phyloP scores from a whole-genome alignment of 2,888 invertebrate species.

The Leptura quadrifasciata region DNA sequence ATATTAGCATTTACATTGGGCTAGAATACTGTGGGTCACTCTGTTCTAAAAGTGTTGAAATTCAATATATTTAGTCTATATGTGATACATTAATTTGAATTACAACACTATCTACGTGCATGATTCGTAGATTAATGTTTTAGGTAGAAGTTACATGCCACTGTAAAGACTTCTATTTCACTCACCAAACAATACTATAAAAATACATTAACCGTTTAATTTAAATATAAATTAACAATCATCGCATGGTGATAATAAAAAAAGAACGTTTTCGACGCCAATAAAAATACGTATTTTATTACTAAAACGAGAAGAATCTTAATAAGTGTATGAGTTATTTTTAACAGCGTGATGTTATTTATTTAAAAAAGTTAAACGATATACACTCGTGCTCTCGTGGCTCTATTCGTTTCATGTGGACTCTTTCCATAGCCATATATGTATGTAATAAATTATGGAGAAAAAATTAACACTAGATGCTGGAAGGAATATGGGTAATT shows the following conservation, averaged over 20 bases:
- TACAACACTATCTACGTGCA: constrained; percentile 2
- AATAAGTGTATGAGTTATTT: constrained; percentile 55
- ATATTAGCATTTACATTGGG: too few species aligned
- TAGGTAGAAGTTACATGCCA: constrained; percentile 8
- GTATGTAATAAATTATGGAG: constrained; percentile 3
- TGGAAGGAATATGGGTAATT: background rate
- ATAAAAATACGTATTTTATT: constrained; percentile 55
- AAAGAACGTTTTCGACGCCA: constrained; percentile 52
- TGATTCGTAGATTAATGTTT: constrained; percentile 14
- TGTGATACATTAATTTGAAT: background rate
- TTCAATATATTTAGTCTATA: background rate
- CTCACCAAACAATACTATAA: constrained; percentile 33
- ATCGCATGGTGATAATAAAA: constrained; percentile 55
- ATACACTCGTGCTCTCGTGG: constrained; percentile 14
- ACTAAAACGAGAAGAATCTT: constrained; percentile 56
- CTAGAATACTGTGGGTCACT: too few species aligned
- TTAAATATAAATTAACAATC: constrained; percentile 58
- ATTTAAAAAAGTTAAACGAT: constrained; percentile 33
- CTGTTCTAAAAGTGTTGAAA: too few species aligned
- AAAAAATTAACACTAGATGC: background rate
- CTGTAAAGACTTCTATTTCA: constrained; percentile 52
- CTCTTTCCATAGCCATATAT: background rate
- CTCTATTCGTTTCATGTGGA: background rate
- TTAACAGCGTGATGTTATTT: constrained; percentile 54
- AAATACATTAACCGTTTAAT: constrained; percentile 48